phyloP scores from a whole-genome alignment of 2,797 vertebrate species.

The Zalophus californianus region DNA sequence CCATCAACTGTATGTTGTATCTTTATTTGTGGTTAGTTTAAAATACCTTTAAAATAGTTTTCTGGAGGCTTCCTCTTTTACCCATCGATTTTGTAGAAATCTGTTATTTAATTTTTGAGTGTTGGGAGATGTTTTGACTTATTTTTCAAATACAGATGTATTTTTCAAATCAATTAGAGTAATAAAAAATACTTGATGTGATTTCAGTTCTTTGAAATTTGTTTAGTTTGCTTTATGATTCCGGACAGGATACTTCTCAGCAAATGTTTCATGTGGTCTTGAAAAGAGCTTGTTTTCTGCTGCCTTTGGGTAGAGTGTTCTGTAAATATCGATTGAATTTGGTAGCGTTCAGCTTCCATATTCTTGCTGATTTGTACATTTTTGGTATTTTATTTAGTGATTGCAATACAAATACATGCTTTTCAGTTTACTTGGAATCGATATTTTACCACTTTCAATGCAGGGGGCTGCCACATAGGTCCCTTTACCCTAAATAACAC shows the following conservation, averaged over 20 bases:
- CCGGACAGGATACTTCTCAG: not conserved
- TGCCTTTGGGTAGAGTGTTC: not conserved
- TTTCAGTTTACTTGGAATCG: not conserved
- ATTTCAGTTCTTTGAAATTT: not conserved
- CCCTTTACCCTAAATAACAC: not conserved
- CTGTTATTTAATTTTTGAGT: not conserved
- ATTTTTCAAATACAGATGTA: not conserved
- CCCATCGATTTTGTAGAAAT: not conserved
- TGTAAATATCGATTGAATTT: not conserved
- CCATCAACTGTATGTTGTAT: not conserved
- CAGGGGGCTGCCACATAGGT: not conserved
- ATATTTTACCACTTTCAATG: not conserved
- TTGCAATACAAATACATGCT: not conserved
- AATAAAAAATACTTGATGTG: not conserved
- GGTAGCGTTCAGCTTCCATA: not conserved
- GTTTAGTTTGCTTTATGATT: not conserved
- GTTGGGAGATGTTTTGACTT: too few relatives aligned
- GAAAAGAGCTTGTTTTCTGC: not conserved
- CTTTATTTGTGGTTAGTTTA: not conserved
- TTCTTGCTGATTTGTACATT: not conserved
- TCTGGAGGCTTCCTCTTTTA: not conserved
- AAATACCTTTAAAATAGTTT: not conserved
- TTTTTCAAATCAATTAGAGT: not conserved
- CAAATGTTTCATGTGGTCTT: not conserved
- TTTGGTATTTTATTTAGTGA: not conserved